Evolutionary conservation across 2,113 vertebrate species (phyloP), one percentile per base, ranked within the genome.

Genomic region (Maccullochella peelii): DNA sequence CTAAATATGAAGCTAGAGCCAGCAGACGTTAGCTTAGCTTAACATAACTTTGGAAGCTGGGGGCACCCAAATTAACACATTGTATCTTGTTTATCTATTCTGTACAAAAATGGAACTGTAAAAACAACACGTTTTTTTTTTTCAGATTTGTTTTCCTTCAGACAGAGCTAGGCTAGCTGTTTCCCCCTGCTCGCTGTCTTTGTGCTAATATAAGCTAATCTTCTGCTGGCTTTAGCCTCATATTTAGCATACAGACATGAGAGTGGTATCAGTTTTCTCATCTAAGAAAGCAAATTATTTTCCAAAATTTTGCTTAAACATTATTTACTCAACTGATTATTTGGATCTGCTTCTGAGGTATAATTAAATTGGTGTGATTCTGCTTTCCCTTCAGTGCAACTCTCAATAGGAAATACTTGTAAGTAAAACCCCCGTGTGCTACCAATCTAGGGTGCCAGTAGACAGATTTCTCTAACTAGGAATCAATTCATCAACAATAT

Each of bases 401-500:
- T 73, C 61, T 59, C 54, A n/a, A 52, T 54, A 74, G 20, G 21
- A 55, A 79, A 52, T 73, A 30, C 11, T 33, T 40, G 30, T 12
- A 9, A 30, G 15, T 38, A 65, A 80, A 44, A 78, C 25, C 5
- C 4, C 27, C 63, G 21, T 83, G 63, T 33, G 6, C 40, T 27
- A 5, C 62, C 2, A 27, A 44, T 78, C 30, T 30, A 15, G 23
- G 42, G 73, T 33, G 10, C n/a, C 4, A 40, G 52, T 6, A n/a
- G 18, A 62, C 12, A 9, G 6, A 54, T 38, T 33, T 33, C 15
- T 21, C 30, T 6, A 14, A 15, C 18, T 14, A 15, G 58, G 12
- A 57, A 40, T n/a, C 8, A 33, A 33, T 66, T 72, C 16, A 87
- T 62, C 23, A n/a, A 36, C 36, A 44, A 42, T 50, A n/a, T 74